Percentiles rank a stretch among this genome's conserved stretches.
Evolutionary conservation across 2,797 vertebrate genomes (phyloP).

Genomic region (Thalassophryne amazonica): DNA sequence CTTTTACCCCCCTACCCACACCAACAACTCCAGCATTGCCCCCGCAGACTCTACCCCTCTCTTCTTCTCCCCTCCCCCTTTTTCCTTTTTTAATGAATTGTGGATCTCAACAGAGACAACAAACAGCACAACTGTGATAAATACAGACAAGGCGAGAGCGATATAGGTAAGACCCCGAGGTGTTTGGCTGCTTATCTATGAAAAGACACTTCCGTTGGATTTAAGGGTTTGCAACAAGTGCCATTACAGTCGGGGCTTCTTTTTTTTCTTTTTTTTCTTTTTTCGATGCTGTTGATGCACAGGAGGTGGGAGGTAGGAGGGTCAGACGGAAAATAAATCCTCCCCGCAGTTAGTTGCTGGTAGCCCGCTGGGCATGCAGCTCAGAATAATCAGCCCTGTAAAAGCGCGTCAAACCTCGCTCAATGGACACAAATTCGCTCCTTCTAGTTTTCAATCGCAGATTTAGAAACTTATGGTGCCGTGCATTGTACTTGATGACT

Average conservation of each 20-base stretch:
- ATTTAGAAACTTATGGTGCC: slow-evolving; percentile 76
- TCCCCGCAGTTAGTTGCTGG: slow-evolving; percentile 70
- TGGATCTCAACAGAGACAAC: slow-evolving; percentile 90
- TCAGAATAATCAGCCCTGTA: slow-evolving; percentile 81
- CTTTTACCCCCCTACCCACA: slow-evolving; percentile 66
- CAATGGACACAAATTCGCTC: slow-evolving; percentile 85
- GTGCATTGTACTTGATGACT: slow-evolving; percentile 83
- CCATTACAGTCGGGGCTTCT: slow-evolving; percentile 83
- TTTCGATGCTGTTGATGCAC: slow-evolving; percentile 77
- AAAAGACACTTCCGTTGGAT: slow-evolving; percentile 76
- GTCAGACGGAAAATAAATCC: slow-evolving; percentile 78
- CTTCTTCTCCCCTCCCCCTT: slow-evolving; percentile 65
- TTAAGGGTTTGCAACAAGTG: slow-evolving; percentile 84
- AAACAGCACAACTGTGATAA: slow-evolving; percentile 90
- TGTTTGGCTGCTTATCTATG: slow-evolving; percentile 81
- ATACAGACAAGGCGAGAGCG: slow-evolving; percentile 80
- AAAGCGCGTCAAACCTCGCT: slow-evolving; percentile 79
- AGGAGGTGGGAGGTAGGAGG: slow-evolving; percentile 43
- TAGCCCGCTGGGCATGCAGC: slow-evolving; percentile 70
- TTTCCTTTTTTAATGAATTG: slow-evolving; percentile 89
- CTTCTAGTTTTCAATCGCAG: slow-evolving; percentile 81
- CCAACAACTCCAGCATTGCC: slow-evolving; percentile 54
- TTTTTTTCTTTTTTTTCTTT: too few species aligned
- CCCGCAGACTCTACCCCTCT: slow-evolving; percentile 37
- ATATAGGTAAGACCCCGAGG: slow-evolving; percentile 81